Percentiles rank a stretch among this genome's conserved stretches.
These are phyloP conservation scores for Acropora yongei DNA, from an alignment of 64 coral and sea anemone genomes.

Conservation along the genomic window DNA sequence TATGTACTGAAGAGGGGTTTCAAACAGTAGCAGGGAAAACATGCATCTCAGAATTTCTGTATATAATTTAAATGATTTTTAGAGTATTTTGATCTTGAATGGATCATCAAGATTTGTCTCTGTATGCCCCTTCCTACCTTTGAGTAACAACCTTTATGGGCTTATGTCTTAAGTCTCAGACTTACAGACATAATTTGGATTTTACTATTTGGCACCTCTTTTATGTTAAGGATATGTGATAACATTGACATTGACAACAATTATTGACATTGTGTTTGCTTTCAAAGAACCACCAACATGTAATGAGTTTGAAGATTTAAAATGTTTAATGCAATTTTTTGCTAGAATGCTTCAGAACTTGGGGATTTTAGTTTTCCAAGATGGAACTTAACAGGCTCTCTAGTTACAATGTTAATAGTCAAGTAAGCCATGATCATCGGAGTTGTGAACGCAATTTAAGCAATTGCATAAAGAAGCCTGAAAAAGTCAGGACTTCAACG, in stretches of 20 bases:
- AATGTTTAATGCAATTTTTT: not conserved
- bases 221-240: not conserved
- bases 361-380: not conserved
- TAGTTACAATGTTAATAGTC: not conserved
- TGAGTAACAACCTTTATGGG: not conserved
- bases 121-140: not conserved
- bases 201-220: not conserved
- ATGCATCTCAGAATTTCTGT: not conserved
- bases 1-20: not conserved
- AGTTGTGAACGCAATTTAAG: too few species aligned
- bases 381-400: not conserved
- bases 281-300: not conserved
- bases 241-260: not conserved
- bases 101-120: not conserved
- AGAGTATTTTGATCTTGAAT: not conserved
- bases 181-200: not conserved
- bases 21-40: not conserved
- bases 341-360: too few species aligned
- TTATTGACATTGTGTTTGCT: not conserved
- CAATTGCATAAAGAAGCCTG: too few species aligned
- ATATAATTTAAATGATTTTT: constrained; percentile 10
- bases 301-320: not conserved
- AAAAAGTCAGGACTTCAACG: too few species aligned
- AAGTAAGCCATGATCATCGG: too few species aligned
- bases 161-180: not conserved